Evolutionary conservation across 2,113 vertebrate genomes (phyloP), one percentile per base, ranked within the genome.

Genomic region (Phaethon lepturus): DNA sequence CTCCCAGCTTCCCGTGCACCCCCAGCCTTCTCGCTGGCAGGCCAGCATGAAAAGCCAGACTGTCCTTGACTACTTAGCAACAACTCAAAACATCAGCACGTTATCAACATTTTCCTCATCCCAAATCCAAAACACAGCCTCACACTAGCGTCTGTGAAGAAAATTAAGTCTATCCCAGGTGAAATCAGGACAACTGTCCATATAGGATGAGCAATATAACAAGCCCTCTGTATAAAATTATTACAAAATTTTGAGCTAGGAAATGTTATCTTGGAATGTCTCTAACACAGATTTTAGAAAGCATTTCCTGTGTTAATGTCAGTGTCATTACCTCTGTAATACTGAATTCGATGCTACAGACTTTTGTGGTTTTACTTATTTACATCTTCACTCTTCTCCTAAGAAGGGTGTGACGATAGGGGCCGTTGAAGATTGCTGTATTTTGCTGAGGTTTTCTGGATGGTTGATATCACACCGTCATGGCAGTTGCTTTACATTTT

Each of bases 391-490:
- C 17, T 47, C 23, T 31, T 63, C 58, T 76, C 47, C 13, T 73
- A 60, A 93, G 17, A 50, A 38, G 14, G 9, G 4, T 24, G 20
- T 73, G 79, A 47, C 19, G 89, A 72, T 42, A 73, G 50, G 74
- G 6, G 38, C 15, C 22, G 68, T 77, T 56, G 71, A 80, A 96
- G 20, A 68, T 33, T 80, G n/a, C 7, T 90, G 64, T 56, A 12
- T 81, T 86, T 95, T 93, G 83, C 66, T 42, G 14, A 76, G 44
- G 29, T 11, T 90, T 95, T 98, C 55, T 79, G 82, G 31, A 81
- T 76, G 72, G 42, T 77, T 95, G 68, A 38, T 78, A 72, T 79
- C 67, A 86, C 13, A 74, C 38, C 33, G 45, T 71, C 77, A 38
- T 66, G 90, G 76, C 42, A 72, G 35, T 47, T 88, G 7, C 55